Base-by-base conservation (phyloP, 2,888 invertebrate genomes). In the Baccha elongata region DNA sequence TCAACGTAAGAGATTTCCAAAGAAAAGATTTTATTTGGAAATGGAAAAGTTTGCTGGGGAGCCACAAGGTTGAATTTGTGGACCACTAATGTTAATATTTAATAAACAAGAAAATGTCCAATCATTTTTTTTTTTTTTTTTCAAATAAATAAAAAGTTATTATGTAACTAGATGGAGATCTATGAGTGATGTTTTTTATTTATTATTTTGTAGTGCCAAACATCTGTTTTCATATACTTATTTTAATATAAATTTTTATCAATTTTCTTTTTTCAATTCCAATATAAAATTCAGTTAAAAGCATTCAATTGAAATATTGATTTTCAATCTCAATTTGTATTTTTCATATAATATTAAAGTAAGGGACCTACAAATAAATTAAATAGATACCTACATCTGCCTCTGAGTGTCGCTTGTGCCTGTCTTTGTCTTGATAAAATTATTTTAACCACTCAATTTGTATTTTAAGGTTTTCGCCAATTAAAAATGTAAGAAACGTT, bases 401-500 rank as follows among this genome's bases (percentile, higher is more conserved):
- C 62, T 46, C 40, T 35, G 10, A 7, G 10, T 42, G 23, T 21
- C 6, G 19, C 53, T 53, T 35, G 37, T 29, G 7, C 29, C 13
- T 40, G 29, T 8, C 3, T 32, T 37, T 48, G 23, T 46, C 29
- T 55, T 65, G 42, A 55, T 48, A 42, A 68, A 62, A 52, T 52
- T 29, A 17, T 44, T 46, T 32, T 15, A 71, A 78, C 71, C 64
- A 71, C 78, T 78, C 65, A 23, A 55, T 79, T 32, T 44, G 50
- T 19, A 46, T 58, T 50, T 32, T 69, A 50, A 65, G 71, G 65
- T 75, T 69, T 58, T 44, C 52, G 40, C 48, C 75, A 81, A 71
- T 81, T 80, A 74, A 69, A 80, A 58, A 80, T 74, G 68, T 74
- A 74, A 44, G 69, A 15, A 69, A 64, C 69, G 64, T 69, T 50